These are phyloP conservation scores for Isurus oxyrinchus DNA, from an alignment of 2,113 vertebrate genomes.

Conservation along the genomic window DNA sequence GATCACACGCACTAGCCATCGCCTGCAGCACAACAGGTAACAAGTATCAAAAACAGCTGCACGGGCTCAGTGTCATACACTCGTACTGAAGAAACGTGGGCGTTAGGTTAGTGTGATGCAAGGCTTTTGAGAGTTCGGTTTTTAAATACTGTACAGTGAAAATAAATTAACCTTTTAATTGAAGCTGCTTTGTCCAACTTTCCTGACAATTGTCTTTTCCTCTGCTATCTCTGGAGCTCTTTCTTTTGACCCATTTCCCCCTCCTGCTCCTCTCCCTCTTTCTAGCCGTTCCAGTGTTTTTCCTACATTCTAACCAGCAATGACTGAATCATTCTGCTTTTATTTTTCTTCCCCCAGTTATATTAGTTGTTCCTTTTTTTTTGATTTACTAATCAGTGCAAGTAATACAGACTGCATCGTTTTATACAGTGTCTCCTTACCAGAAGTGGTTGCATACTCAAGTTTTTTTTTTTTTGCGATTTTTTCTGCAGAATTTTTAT, in stretches of 20 bases:
- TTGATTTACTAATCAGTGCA: slow-evolving; percentile 27
- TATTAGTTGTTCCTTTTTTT: neutral
- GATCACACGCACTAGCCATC: neutral
- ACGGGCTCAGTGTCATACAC: neutral
- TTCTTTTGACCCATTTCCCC: neutral
- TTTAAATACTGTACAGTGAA: slow-evolving; percentile 32
- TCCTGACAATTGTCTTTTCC: neutral
- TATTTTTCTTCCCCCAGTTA: neutral
- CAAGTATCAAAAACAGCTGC: neutral
- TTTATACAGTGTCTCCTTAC: slow-evolving; percentile 11
- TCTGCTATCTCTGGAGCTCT: neutral
- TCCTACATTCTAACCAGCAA: slow-evolving; percentile 7
- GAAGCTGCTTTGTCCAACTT: slow-evolving; percentile 28
- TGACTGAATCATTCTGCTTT: neutral
- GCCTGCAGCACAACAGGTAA: neutral
- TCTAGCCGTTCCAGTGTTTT: neutral
- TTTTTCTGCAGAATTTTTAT: neutral
- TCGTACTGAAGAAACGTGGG: neutral
- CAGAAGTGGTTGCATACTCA: slow-evolving; percentile 23
- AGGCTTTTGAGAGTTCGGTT: neutral
- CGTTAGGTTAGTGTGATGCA: slow-evolving; percentile 10
- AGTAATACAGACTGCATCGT: neutral
- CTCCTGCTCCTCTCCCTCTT: neutral
- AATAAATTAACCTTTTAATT: slow-evolving; percentile 32
- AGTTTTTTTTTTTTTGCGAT: neutral